These are phyloP conservation scores for Mythimna impura DNA, from an alignment of 2,888 invertebrate genomes.

Conservation along the genomic window DNA sequence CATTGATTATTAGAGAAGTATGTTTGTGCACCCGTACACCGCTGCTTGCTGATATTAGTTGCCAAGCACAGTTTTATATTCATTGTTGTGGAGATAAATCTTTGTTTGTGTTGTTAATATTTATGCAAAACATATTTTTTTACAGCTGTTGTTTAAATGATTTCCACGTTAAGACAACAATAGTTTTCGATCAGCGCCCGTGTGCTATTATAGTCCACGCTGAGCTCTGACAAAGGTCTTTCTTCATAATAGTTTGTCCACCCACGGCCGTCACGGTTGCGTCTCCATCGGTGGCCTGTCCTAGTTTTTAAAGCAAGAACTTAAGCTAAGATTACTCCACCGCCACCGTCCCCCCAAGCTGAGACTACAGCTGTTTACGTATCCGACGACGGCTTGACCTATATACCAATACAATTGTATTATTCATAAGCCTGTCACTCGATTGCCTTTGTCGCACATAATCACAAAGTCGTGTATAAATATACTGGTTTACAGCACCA, in stretches of 20 bases:
- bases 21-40: constrained; percentile 49
- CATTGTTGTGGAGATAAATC: constrained; percentile 24
- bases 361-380: constrained; percentile 77
- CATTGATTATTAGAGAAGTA: constrained; percentile 62
- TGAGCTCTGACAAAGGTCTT: constrained; percentile 46
- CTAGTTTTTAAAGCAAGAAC: constrained; percentile 72
- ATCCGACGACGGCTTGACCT: constrained; percentile 80
- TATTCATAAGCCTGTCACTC: constrained; percentile 80
- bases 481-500: constrained; percentile 51
- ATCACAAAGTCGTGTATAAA: constrained; percentile 51
- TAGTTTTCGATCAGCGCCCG: constrained; percentile 3
- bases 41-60: constrained; percentile 30
- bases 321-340: constrained; percentile 72
- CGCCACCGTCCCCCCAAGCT: constrained; percentile 68
- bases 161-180: constrained; percentile 6
- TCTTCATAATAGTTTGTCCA: constrained; percentile 56
- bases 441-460: constrained; percentile 69
- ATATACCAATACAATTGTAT: constrained; percentile 84
- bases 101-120: constrained; percentile 23
- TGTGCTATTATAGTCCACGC: background rate
- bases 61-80: constrained; percentile 46
- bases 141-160: constrained; percentile 33
- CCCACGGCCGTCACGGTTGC: constrained; percentile 60
- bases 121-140: constrained; percentile 26
- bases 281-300: constrained; percentile 65